A percentile compares a stretch with the other conserved stretches of the same genome.
These are phyloP conservation scores for Synergus japonicus DNA, from an alignment of 2,888 invertebrate species.

Conservation along the genomic window DNA sequence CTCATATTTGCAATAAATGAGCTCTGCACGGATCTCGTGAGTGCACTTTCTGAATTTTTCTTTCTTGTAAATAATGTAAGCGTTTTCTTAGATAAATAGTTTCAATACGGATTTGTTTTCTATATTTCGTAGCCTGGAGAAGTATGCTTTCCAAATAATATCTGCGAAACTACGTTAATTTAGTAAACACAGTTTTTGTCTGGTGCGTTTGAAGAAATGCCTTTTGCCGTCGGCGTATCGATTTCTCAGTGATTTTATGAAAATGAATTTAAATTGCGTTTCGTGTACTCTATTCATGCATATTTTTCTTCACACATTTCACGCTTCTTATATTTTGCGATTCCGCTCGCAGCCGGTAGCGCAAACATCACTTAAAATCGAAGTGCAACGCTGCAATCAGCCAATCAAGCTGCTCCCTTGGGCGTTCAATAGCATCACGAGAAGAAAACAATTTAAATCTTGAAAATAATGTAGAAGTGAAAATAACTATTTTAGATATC, in stretches of 20 bases:
- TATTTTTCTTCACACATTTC: conserved; percentile 3
- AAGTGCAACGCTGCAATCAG: conserved; percentile 38
- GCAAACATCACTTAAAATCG: conserved; percentile 29
- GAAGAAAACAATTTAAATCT: conserved; percentile 31
- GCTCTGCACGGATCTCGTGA: conserved; percentile 33
- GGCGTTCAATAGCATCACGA: conserved; percentile 32
- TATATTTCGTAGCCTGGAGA: background rate
- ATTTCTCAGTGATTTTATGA: conserved; percentile 13
- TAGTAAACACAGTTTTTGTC: background rate
- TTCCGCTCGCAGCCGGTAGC: conserved; percentile 13
- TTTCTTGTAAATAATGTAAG: background rate
- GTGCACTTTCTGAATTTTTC: background rate
- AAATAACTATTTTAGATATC: background rate
- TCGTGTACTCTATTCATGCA: background rate
- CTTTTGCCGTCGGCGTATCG: conserved; percentile 1
- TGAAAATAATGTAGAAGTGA: conserved; percentile 21
- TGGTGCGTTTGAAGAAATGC: background rate
- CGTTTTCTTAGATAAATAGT: too few relatives aligned
- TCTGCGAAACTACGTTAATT: background rate
- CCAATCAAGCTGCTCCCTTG: conserved; percentile 35
- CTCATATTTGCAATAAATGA: conserved; percentile 51
- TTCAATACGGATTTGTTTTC: background rate
- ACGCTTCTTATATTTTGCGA: conserved; percentile 6
- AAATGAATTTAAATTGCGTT: conserved; percentile 5
- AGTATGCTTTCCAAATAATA: background rate